phyloP scores from a whole-genome alignment of 2,888 invertebrate species.

The Pollenia amentaria region DNA sequence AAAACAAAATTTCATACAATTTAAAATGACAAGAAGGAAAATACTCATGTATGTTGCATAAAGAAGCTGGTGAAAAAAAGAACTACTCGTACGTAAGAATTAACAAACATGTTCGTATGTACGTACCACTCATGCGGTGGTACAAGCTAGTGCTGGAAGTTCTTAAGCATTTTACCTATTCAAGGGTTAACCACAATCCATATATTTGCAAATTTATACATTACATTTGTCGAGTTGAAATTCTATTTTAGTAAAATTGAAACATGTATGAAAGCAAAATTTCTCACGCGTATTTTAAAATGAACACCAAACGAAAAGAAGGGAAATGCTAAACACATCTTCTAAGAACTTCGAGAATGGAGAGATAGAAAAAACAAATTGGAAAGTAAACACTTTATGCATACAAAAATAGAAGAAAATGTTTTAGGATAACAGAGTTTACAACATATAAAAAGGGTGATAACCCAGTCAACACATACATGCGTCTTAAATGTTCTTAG shows the following conservation, averaged over 20 bases:
- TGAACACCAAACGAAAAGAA: slow-evolving; percentile 4
- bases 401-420: slow-evolving; percentile 71
- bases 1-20: slow-evolving; percentile 62
- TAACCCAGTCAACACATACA: slow-evolving; percentile 40
- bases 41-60: slow-evolving; percentile 53
- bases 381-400: slow-evolving; percentile 75
- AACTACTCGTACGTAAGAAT: not conserved
- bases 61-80: slow-evolving; percentile 11
- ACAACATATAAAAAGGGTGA: not conserved
- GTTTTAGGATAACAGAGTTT: slow-evolving; percentile 25
- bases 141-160: not conserved
- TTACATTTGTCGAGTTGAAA: slow-evolving; percentile 71
- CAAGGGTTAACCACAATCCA: slow-evolving; percentile 71
- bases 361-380: slow-evolving; percentile 70
- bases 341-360: slow-evolving; percentile 7
- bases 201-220: slow-evolving; percentile 72
- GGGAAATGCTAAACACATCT: slow-evolving; percentile 9
- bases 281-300: slow-evolving; percentile 73
- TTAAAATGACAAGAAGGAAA: slow-evolving; percentile 66
- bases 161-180: slow-evolving; percentile 67
- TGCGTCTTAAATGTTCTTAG: too few relatives aligned
- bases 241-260: slow-evolving; percentile 67
- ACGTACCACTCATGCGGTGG: not conserved
- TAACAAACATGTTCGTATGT: slow-evolving; percentile 20
- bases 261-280: slow-evolving; percentile 61